Base-by-base conservation (phyloP, 2,888 invertebrate genomes). In the Tupiocoris notatus region DNA sequence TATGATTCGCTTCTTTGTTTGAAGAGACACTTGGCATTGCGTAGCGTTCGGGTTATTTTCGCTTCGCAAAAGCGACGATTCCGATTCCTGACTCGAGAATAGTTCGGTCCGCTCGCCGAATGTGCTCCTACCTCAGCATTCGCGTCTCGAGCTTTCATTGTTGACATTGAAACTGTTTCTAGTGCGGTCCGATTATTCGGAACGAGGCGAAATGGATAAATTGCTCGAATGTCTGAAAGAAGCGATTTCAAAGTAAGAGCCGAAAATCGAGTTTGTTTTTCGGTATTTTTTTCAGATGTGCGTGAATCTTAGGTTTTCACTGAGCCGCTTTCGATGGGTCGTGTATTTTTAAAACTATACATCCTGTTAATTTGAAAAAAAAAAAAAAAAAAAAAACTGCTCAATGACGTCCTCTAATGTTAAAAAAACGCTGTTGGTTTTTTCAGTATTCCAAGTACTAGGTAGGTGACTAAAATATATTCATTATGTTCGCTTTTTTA, bases 161-260 rank as follows among this genome's bases (percentile, higher is more conserved):
- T 73, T 73, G 73, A 73, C 73, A 73, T 73, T 73, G 73, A 73
- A 73, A 62, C 62, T 54, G 63, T 73, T 73, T 54, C 20, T 21
- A 73, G 62, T 54, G 73, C 21, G 25, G 16, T 24, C 21, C 17
- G 20, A 20, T 3, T n/a, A 73, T 62, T 73, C 25, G 58, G 56
- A 39, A 23, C 62, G 63, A 63, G 63, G 39, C 21, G 18, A 62
- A 63, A 73, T 62, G 63, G 63, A 73, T 39, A 62, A 63, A 62
- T 21, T 73, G 73, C 73, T 73, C 63, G 22, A 61, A 21, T 73
- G 73, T 54, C 56, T 62, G 18, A 73, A 70, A 70, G 62, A 62
- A 62, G 73, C 63, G 16, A 62, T 73, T 23, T 62, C 23, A n/a
- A 18, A 61, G 73, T 58, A 73, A 63, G 39, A 39, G n/a, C n/a